A percentile compares a stretch with the other conserved stretches of the same genome.
These are phyloP conservation scores for Lithophane ornitopus DNA, from an alignment of 2,888 invertebrate genomes.

Conservation along the genomic window DNA sequence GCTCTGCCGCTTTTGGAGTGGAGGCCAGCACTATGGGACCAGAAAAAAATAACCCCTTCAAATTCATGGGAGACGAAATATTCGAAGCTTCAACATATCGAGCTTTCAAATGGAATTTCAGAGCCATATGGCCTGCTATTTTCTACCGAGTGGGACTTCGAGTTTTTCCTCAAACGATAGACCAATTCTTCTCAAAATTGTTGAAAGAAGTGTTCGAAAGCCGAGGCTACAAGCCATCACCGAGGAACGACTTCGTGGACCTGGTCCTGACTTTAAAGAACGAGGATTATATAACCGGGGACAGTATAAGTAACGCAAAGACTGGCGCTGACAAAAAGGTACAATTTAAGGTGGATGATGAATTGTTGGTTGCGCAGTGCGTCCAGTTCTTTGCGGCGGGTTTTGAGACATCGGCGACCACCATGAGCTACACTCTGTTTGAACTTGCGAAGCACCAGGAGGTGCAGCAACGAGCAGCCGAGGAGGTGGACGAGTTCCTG, in stretches of 20 bases:
- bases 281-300: conserved; percentile 70
- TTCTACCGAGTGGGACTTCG: conserved; percentile 74
- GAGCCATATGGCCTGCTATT: conserved; percentile 75
- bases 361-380: conserved; percentile 87
- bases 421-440: conserved; percentile 71
- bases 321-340: conserved; percentile 64
- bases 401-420: conserved; percentile 78
- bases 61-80: conserved; percentile 67
- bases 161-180: conserved; percentile 67
- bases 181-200: conserved; percentile 70
- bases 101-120: conserved; percentile 64
- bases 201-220: conserved; percentile 70
- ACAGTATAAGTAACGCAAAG: conserved; percentile 70
- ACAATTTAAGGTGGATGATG: conserved; percentile 75
- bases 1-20: conserved; percentile 67
- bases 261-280: conserved; percentile 73
- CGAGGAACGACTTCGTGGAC: conserved; percentile 78
- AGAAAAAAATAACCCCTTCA: conserved; percentile 69
- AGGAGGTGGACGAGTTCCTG: conserved; percentile 76
- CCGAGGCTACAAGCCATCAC: conserved; percentile 68
- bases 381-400: conserved; percentile 85
- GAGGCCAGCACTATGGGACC: conserved; percentile 60
- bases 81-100: conserved; percentile 66
- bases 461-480: conserved; percentile 66
- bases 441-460: conserved; percentile 76